Percentiles rank a stretch among this genome's conserved stretches.
These are phyloP conservation scores for Thymallus thymallus DNA, from an alignment of 2,113 vertebrate genomes.

Conservation along the genomic window DNA sequence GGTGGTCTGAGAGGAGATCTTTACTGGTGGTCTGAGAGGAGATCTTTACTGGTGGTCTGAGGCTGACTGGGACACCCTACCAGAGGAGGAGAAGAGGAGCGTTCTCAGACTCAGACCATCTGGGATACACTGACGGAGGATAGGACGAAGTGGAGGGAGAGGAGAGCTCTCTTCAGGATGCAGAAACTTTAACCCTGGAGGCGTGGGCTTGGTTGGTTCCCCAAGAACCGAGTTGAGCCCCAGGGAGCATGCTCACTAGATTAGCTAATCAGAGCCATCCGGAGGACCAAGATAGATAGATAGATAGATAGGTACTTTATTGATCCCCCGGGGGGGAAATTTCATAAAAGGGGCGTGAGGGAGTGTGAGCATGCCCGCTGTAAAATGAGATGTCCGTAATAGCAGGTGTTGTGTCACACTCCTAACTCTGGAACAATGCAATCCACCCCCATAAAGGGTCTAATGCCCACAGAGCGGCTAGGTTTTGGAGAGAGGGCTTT, in stretches of 20 bases:
- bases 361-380: constrained; percentile 28
- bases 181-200: constrained; percentile 7
- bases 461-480: constrained; percentile 8
- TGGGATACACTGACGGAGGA: too few relatives aligned
- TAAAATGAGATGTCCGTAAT: neutral
- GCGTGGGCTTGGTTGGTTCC: neutral
- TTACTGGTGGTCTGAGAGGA: too few relatives aligned
- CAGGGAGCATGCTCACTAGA: neutral
- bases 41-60: too few relatives aligned
- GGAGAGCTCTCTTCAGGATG: neutral
- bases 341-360: neutral
- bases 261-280: too few relatives aligned
- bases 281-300: too few relatives aligned
- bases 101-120: too few relatives aligned
- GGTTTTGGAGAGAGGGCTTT: constrained; percentile 15
- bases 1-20: constrained; percentile 80
- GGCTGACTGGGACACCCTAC: too few relatives aligned
- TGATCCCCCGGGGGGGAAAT: too few relatives aligned
- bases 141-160: neutral
- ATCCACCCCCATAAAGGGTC: constrained; percentile 5
- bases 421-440: constrained; percentile 10
- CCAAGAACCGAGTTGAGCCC: constrained; percentile 12
- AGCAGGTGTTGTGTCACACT: constrained; percentile 10
- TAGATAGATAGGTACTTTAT: too few relatives aligned
- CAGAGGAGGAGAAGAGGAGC: neutral